phyloP scores from a whole-genome alignment of 2,113 vertebrate species.

The Noctilio leporinus region DNA sequence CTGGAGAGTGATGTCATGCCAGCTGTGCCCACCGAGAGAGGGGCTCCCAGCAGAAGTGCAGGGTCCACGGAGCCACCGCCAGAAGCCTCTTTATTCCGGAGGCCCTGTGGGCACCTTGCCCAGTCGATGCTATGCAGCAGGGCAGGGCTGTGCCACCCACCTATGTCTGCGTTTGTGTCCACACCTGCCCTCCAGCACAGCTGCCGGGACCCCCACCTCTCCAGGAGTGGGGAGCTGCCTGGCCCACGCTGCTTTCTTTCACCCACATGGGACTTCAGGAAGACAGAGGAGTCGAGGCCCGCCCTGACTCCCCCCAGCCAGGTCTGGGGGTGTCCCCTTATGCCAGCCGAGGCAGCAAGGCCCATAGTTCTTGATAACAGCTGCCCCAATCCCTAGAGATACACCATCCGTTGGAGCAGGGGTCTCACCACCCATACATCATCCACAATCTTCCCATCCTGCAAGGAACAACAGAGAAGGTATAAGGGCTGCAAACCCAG shows the following conservation, averaged over 20 bases:
- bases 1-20: background rate
- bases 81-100: constrained; percentile 38
- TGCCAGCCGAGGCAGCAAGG: background rate
- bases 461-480: constrained; percentile 49
- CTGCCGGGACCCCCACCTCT: background rate
- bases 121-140: background rate
- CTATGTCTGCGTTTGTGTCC: background rate
- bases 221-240: background rate
- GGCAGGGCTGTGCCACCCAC: background rate
- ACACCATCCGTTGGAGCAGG: constrained; percentile 74
- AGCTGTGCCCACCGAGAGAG: background rate
- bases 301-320: background rate
- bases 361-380: background rate
- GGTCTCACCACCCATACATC: constrained; percentile 87
- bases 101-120: background rate
- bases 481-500: background rate
- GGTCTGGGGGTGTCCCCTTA: background rate
- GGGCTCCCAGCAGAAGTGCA: background rate
- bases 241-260: background rate
- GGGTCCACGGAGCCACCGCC: background rate
- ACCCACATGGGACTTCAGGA: background rate
- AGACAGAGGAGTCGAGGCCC: background rate
- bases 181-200: background rate
- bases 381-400: constrained; percentile 9
- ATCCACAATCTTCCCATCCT: constrained; percentile 89